phyloP scores from a whole-genome alignment of 2,888 invertebrate species.

The Brenthis hecate region DNA sequence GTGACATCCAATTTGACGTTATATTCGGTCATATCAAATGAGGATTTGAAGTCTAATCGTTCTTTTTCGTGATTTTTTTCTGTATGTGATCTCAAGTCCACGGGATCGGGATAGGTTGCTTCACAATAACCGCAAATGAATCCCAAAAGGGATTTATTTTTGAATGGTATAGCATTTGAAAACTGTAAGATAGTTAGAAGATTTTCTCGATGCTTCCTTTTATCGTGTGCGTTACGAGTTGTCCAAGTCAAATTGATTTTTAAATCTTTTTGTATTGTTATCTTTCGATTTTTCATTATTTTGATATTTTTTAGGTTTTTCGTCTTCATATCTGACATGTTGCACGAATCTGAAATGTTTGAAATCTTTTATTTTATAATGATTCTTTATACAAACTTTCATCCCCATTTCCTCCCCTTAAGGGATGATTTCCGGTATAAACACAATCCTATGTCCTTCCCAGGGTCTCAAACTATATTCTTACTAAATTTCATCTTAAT shows the following conservation, averaged over 20 bases:
- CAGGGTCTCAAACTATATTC: no score
- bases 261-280: constrained; percentile 45
- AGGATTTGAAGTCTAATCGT: constrained; percentile 53
- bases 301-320: constrained; percentile 30
- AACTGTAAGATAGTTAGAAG: constrained; percentile 58
- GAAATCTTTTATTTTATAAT: background rate
- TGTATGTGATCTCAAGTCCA: constrained; percentile 53
- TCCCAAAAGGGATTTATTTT: constrained; percentile 61
- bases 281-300: constrained; percentile 44
- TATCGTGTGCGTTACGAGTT: constrained; percentile 45
- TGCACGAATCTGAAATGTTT: constrained; percentile 50
- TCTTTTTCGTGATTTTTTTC: constrained; percentile 53
- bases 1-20: constrained; percentile 60
- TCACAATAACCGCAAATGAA: constrained; percentile 67
- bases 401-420: no score
- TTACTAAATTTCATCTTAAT: no score
- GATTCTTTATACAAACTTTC: no score
- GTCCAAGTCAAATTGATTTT: constrained; percentile 54
- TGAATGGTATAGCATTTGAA: constrained; percentile 66
- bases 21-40: constrained; percentile 59
- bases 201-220: constrained; percentile 62
- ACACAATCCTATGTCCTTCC: no score
- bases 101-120: constrained; percentile 58
- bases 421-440: no score
- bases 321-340: constrained; percentile 44